Evolutionary conservation across 2,797 vertebrate genomes (phyloP).

Genomic region (Balearica regulorum): DNA sequence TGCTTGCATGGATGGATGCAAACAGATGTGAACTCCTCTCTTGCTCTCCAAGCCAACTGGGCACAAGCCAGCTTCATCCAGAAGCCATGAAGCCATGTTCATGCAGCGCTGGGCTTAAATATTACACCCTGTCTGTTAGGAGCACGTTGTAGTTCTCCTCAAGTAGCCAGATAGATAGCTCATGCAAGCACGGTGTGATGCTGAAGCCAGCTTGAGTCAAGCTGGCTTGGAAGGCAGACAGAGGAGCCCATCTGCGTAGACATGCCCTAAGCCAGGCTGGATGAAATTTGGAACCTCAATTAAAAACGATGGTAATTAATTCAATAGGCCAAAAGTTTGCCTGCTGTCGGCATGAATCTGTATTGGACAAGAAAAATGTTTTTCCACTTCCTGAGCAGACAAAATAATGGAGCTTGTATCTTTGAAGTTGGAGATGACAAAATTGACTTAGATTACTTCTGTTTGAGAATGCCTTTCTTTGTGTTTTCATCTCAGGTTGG

Average conservation of each 20-base stretch:
- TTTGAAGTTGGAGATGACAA: conserved; percentile 34
- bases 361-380: conserved; percentile 8
- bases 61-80: neutral
- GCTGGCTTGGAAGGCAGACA: conserved; percentile 31
- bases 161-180: neutral
- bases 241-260: conserved; percentile 46
- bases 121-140: neutral
- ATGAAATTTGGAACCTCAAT: conserved; percentile 29
- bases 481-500: neutral
- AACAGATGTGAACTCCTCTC: neutral
- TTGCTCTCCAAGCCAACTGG: neutral
- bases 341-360: neutral
- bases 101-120: neutral
- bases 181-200: accelerated
- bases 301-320: conserved; percentile 29
- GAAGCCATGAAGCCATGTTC: neutral
- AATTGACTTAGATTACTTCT: neutral
- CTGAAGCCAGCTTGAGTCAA: neutral
- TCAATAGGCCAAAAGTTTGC: conserved; percentile 8
- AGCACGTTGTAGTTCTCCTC: neutral
- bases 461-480: neutral
- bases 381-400: neutral
- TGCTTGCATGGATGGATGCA: neutral
- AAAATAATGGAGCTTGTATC: neutral
- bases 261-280: conserved; percentile 46